phyloP scores from a whole-genome alignment of 2,797 vertebrate species.

The Cheirogaleus major region DNA sequence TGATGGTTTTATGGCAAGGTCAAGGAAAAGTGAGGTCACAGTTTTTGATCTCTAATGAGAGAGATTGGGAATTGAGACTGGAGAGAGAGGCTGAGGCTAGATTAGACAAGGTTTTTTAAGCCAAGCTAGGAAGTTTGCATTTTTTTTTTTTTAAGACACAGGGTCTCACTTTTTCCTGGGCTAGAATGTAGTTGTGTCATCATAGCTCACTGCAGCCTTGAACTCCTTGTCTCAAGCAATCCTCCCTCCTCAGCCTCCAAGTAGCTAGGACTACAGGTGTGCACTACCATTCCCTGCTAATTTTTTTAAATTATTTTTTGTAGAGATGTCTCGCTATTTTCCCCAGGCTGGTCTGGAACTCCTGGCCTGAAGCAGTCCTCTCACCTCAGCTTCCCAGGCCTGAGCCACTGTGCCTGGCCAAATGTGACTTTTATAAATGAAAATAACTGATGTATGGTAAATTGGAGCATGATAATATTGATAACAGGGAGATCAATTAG shows the following conservation, averaged over 20 bases:
- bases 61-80: neutral
- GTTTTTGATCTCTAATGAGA: neutral
- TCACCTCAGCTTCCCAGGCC: neutral
- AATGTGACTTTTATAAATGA: slow-evolving; percentile 24
- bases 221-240: neutral
- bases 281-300: neutral
- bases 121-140: slow-evolving; percentile 1
- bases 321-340: neutral
- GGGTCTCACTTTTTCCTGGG: too few species aligned
- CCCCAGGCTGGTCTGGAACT: neutral
- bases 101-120: neutral
- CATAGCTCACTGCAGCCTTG: neutral
- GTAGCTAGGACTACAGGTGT: neutral
- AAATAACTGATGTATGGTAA: neutral
- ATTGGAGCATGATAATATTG: neutral
- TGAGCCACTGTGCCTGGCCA: neutral
- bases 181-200: neutral
- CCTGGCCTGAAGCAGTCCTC: neutral
- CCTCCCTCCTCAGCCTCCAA: neutral
- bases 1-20: neutral
- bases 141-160: neutral
- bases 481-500: neutral
- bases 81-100: neutral
- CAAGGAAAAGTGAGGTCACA: neutral
- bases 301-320: neutral